Conservation (phyloP, 2,888 invertebrate genomes). For the Ormyrus rosae region DNA sequence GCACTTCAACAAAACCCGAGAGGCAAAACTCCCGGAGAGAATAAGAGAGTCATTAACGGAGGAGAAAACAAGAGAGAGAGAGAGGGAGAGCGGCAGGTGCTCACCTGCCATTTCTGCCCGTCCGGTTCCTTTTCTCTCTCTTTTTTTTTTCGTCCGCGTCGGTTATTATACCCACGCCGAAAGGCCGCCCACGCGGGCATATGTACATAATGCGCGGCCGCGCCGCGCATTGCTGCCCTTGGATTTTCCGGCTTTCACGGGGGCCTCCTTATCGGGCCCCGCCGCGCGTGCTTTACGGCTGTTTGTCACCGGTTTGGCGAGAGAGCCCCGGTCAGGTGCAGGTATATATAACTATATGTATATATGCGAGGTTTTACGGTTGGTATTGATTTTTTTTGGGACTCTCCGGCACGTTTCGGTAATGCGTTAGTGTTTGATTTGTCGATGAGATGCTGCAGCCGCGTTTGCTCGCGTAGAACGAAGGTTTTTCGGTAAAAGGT, state of each 20-base stretch:
- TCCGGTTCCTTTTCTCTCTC: background rate
- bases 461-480: too few relatives aligned
- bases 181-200: background rate
- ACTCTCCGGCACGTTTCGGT: too few relatives aligned
- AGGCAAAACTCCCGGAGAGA: background rate
- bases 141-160: background rate
- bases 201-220: too few relatives aligned
- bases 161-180: background rate
- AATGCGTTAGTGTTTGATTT: too few relatives aligned
- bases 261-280: background rate
- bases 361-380: too few relatives aligned
- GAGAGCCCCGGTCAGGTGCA: too few relatives aligned
- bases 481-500: too few relatives aligned
- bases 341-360: too few relatives aligned
- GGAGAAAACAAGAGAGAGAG: background rate
- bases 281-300: too few relatives aligned
- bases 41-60: constrained; percentile 31
- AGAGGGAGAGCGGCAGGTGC: constrained; percentile 17
- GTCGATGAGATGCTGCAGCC: too few relatives aligned
- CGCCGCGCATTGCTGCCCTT: background rate
- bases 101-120: background rate
- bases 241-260: constrained; percentile 1
- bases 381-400: too few relatives aligned
- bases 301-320: too few relatives aligned
- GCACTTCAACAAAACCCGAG: background rate